Conservation (phyloP, 1,140 invertebrate species). For the Steinernema feltiae region DNA sequence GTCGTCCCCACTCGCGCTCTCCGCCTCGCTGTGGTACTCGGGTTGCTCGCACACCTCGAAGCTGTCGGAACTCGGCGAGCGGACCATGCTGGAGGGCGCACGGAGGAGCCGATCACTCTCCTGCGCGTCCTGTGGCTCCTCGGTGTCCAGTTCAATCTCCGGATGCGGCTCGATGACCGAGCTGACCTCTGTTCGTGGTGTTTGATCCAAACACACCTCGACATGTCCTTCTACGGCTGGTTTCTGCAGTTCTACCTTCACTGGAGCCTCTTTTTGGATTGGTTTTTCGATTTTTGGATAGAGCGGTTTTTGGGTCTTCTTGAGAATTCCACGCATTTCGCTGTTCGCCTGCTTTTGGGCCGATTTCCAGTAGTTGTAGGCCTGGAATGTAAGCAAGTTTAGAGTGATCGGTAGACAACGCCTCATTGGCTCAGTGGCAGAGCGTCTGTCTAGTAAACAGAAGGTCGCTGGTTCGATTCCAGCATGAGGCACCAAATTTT, state of each 20-base stretch:
- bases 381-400: background rate
- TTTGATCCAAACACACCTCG: background rate
- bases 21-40: slow-evolving; percentile 3
- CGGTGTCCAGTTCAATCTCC: background rate
- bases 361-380: background rate
- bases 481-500: slow-evolving; percentile 31
- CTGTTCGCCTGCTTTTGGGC: background rate
- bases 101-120: background rate
- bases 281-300: too few relatives aligned
- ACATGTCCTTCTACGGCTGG: background rate
- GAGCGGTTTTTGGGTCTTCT: background rate
- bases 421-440: slow-evolving; percentile 29
- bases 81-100: background rate
- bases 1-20: background rate
- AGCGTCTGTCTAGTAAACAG: slow-evolving; percentile 30
- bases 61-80: background rate
- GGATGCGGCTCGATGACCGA: background rate
- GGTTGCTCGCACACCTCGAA: slow-evolving; percentile 4
- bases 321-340: background rate
- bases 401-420: too few relatives aligned
- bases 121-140: background rate
- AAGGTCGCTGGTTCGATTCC: slow-evolving; percentile 32
- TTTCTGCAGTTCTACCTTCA: background rate
- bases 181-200: background rate
- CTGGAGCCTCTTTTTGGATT: background rate